Base-by-base conservation (phyloP, 2,888 invertebrate species). In the Villa cingulata region DNA sequence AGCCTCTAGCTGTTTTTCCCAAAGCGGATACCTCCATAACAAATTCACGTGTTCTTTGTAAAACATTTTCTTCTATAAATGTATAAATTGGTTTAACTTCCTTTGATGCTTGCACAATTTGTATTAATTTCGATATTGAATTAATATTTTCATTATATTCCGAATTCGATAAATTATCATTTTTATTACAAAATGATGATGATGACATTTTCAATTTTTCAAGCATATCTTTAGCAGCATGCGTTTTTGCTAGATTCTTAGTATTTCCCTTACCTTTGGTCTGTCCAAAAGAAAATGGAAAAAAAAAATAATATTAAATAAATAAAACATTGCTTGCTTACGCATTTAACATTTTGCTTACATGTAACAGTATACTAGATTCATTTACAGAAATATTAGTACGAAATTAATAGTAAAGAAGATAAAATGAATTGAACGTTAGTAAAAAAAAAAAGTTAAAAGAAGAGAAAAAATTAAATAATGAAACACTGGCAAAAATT, bases 221-320 rank as follows among this genome's bases (percentile, higher is more conserved):
- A 49, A 96, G 69, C 95, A 96, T 95, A 58, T 83, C 79, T 64
- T 94, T 90, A 2, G 97, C 97, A 1, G 96, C 91, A 48, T 85
- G 78, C 48, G 89, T 88, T 66, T 92, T 92, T 0, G 91, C 90
- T 45, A 87, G 80, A 66, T 91, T 91, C 71, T 92, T 92, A 32
- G 90, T 89, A 59, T 91, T 89, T 43, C 97, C 97, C 65, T 91
- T 88, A 45, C 95, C 96, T 57, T 91, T 85, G 0, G 91, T 88
- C 55, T 81, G 74, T 19, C 10, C 6, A 19, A 3, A 38, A 2
- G 7, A 27, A 19, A 14, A 1, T n/a, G n/a, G 2, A 5, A 40
- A 40, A 15, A 40, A 20, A 15, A 9, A 34, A 15, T 15, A 34
- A 34, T 34, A 34, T 7, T 34, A 34, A 34, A 4, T 15, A 15